Evolutionary conservation across 1,140 invertebrate species (phyloP), one percentile per base, ranked within the genome.

Genomic region (Drosophila arawakana): DNA sequence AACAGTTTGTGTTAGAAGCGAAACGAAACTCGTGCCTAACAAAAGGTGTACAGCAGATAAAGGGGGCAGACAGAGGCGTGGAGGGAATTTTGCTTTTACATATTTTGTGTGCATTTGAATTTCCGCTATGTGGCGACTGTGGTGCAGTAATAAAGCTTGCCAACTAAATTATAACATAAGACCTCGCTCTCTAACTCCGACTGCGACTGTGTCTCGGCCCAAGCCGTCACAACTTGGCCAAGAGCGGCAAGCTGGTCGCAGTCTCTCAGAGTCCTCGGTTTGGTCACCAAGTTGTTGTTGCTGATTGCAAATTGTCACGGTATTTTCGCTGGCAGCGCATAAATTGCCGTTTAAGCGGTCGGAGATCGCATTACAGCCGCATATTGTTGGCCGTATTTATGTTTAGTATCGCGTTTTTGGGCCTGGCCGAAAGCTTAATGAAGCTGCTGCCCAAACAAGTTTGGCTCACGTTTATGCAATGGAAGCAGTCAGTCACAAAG

Each of bases 301-400:
- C 84, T 88, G 84, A 88, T 89, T 84, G 84, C 85, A 84, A 89
- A 88, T 88, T 88, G 84, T 89, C 85, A 89, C 85, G 85, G 84
- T 89, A 88, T 88, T 86, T 88, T 89, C 70, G 75, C 84, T 69
- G 80, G 85, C 86, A 89, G 84, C 84, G 75, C 85, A 90, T 90
- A 89, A 89, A 89, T 89, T 90, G 74, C 65, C 74, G 85, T 80
- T 84, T 80, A 89, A 84, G 65, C 70, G 60, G 43, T 35, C 58
- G 35, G 58, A 74, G 58, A 62, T 71, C 49, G 50, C 59, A 71
- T 63, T 71, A 49, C 59, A 55, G 68, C 68, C 68, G 43, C 61
- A 72, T 63, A 69, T 74, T 74, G 62, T 52, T 59, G 74, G 54
- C 59, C 41, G 65, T 78, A 81, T 85, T 85, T 85, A 86, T 86